A percentile compares a stretch with the other conserved stretches of the same genome.
These are phyloP conservation scores for Phalacrocorax brasilianus DNA, from an alignment of 2,113 vertebrate genomes.

Conservation along the genomic window DNA sequence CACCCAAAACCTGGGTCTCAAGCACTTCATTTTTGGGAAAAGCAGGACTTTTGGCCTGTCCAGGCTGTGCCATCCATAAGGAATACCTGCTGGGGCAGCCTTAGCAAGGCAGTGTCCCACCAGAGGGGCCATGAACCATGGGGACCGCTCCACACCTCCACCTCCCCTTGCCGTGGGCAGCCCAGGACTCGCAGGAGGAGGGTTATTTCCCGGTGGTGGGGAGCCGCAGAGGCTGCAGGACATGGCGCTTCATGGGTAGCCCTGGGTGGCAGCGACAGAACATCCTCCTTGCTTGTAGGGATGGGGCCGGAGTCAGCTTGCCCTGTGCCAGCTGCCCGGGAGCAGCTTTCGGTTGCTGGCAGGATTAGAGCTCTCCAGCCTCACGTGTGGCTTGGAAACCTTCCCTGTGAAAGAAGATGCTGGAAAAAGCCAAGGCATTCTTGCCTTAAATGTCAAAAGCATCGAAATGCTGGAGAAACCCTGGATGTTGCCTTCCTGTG, in stretches of 20 bases:
- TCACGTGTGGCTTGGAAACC: neutral
- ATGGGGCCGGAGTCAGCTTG: fast-evolving
- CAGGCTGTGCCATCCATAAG: neutral
- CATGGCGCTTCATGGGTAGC: neutral
- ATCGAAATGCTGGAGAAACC: neutral
- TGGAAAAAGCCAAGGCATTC: neutral
- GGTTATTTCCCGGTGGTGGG: fast-evolving
- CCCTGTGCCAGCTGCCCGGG: fast-evolving
- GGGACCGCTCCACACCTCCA: neutral
- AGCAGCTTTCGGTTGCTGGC: neutral
- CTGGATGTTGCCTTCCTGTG: neutral
- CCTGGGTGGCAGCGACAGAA: fast-evolving
- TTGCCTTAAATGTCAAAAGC: neutral
- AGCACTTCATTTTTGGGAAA: neutral
- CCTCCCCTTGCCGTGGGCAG: neutral
- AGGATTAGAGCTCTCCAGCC: neutral
- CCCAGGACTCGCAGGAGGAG: fast-evolving
- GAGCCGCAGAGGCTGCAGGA: neutral
- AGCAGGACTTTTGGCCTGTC: neutral
- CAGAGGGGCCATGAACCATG: neutral
- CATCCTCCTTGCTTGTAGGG: neutral
- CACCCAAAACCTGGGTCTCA: neutral
- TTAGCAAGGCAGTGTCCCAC: neutral
- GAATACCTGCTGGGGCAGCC: neutral
- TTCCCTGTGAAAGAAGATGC: neutral